Base-by-base conservation (phyloP, 2,113 vertebrate genomes). In the Salvelinus alpinus region DNA sequence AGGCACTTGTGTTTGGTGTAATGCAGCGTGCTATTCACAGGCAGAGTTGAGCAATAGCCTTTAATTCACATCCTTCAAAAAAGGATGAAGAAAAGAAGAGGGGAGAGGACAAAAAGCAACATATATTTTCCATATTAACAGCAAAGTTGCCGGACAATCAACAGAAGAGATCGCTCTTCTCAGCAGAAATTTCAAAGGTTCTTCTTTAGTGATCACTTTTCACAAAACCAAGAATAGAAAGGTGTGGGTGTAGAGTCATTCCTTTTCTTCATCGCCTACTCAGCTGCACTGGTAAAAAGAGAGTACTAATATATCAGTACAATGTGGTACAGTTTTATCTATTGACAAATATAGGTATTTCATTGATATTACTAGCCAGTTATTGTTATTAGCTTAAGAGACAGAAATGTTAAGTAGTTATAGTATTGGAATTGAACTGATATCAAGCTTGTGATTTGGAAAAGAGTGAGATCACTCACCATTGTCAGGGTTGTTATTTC, bases 401-500 rank as follows among this genome's bases (percentile, higher is more conserved):
- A 1, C 51, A 54, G 38, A 44, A 44, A 44, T 27, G 64, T 27
- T 44, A n/a, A 27, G 64, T 12, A 29, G 22, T 11, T 13, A 25
- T 16, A 65, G 64, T 13, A 29, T 29, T 29, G 24, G n/a, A 22
- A 27, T 66, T 12, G 5, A 12, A 27, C 25, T 65, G 64, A 29
- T 31, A 27, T 66, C 59, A 62, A n/a, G 9, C 18, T 22, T 8
- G 22, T 8, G 59, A 62, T 3, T 9, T 16, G 6, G 65, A 67
- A 5, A 66, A 67, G 65, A 16, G 25, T 29, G 65, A 29, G 11
- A 31, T 38, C 68, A 87, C 85, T 87, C 85, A 90, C 85, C 88
- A 70, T 84, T 60, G 65, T 51, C 68, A 27, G 54, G 16, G 74
- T 77, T 59, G 48, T 82, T 78, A 84, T 64, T 67, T 59, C 73